Evolutionary conservation across 1,140 invertebrate species (phyloP).

Genomic region (Carcinoscorpius rotundicauda): DNA sequence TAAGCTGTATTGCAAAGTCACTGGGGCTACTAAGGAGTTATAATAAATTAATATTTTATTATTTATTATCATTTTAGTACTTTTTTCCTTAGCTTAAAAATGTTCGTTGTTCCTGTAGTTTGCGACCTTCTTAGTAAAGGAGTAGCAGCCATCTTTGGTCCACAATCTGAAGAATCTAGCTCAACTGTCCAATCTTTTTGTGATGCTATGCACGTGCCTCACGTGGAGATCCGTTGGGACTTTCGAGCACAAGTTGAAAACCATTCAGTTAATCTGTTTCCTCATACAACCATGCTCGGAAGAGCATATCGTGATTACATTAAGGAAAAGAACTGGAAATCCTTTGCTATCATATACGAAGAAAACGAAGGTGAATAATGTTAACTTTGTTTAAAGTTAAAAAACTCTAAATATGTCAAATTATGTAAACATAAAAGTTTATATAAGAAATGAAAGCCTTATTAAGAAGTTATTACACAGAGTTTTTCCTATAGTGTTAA

Average conservation of each 20-base stretch:
- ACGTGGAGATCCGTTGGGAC: slow-evolving; percentile 89
- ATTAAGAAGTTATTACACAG: neutral
- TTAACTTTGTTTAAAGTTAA: neutral
- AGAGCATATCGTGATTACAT: slow-evolving; percentile 82
- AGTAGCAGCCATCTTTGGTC: slow-evolving; percentile 86
- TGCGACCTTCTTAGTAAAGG: slow-evolving; percentile 73
- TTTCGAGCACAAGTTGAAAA: slow-evolving; percentile 67
- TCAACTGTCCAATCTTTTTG: slow-evolving; percentile 91
- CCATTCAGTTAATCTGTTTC: slow-evolving; percentile 86
- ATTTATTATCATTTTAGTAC: no score
- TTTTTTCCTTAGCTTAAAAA: neutral
- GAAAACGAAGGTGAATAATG: slow-evolving; percentile 63
- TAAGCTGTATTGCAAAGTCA: no score
- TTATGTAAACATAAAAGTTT: no score
- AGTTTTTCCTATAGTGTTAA: no score
- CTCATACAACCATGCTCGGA: slow-evolving; percentile 76
- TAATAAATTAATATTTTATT: no score
- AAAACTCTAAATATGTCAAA: no score
- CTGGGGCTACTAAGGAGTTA: no score
- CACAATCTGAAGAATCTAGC: slow-evolving; percentile 74
- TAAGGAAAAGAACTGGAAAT: slow-evolving; percentile 78
- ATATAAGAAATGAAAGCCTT: slow-evolving; percentile 4
- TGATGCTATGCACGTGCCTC: slow-evolving; percentile 92
- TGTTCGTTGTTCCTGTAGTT: slow-evolving; percentile 44
- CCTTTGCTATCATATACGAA: slow-evolving; percentile 89